Conservation (phyloP, 2,113 vertebrate species). For the Semnopithecus entellus region DNA sequence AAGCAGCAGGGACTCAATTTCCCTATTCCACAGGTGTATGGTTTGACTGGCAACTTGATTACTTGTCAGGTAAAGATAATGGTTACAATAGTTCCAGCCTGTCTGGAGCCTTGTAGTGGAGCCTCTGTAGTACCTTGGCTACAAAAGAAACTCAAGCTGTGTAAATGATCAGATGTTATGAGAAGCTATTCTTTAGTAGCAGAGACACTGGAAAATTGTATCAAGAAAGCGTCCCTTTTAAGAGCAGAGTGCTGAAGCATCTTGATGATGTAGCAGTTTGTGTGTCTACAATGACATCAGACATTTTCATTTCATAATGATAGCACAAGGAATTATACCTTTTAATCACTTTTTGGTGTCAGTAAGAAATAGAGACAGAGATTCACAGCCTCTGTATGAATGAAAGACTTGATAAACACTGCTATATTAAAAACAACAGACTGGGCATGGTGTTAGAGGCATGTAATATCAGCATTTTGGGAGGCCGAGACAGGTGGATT, state of each 20-base stretch:
- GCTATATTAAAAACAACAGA: background rate
- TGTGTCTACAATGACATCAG: background rate
- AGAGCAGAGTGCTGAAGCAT: background rate
- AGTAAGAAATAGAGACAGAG: background rate
- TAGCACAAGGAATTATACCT: background rate
- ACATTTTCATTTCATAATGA: slow-evolving; percentile 23
- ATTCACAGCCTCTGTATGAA: background rate
- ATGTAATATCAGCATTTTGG: background rate
- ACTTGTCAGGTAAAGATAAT: slow-evolving; percentile 7
- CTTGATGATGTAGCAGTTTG: background rate
- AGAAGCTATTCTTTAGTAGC: slow-evolving; percentile 37
- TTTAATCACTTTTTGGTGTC: background rate
- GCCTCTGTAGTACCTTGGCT: background rate
- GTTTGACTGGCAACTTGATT: slow-evolving; percentile 44
- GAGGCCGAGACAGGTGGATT: background rate
- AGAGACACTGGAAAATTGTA: slow-evolving; percentile 1
- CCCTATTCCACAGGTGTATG: background rate
- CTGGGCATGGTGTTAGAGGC: background rate
- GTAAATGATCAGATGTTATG: background rate
- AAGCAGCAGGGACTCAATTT: slow-evolving; percentile 31
- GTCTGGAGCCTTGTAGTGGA: slow-evolving; percentile 36
- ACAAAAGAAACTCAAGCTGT: background rate
- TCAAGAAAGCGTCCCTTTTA: background rate
- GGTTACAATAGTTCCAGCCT: slow-evolving; percentile 13
- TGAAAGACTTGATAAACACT: background rate